phyloP scores from a whole-genome alignment of 2,113 vertebrate species.

The Trogon surrucura region DNA sequence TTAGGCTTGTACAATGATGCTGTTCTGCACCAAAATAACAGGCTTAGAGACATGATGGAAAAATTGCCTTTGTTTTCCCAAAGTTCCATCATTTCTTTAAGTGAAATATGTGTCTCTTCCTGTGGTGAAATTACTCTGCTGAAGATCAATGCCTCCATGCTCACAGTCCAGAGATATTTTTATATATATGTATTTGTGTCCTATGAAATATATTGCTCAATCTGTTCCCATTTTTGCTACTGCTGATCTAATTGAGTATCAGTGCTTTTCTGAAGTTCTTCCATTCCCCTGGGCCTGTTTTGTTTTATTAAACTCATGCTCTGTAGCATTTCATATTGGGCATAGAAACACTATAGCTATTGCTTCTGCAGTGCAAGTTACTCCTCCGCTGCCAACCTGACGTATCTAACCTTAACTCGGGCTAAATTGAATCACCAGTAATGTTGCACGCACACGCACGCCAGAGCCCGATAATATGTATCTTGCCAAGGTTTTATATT shows the following conservation, averaged over 20 bases:
- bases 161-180: not conserved
- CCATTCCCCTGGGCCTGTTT: not conserved
- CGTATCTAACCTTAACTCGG: not conserved
- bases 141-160: not conserved
- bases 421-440: not conserved
- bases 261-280: not conserved
- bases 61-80: not conserved
- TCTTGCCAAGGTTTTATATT: not conserved
- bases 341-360: not conserved
- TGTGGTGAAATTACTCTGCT: not conserved
- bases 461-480: not conserved
- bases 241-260: not conserved
- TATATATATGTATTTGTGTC: not conserved
- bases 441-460: not conserved
- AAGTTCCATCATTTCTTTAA: not conserved
- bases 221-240: not conserved
- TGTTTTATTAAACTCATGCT: constrained; percentile 6
- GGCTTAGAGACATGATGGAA: not conserved
- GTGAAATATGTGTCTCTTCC: not conserved
- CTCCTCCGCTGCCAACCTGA: not conserved
- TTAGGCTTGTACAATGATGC: not conserved
- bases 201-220: not conserved
- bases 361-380: not conserved
- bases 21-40: not conserved
- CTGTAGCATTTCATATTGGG: not conserved